Evolutionary conservation across 2,888 invertebrate genomes (phyloP).

Genomic region (Drosophila tanythrix): DNA sequence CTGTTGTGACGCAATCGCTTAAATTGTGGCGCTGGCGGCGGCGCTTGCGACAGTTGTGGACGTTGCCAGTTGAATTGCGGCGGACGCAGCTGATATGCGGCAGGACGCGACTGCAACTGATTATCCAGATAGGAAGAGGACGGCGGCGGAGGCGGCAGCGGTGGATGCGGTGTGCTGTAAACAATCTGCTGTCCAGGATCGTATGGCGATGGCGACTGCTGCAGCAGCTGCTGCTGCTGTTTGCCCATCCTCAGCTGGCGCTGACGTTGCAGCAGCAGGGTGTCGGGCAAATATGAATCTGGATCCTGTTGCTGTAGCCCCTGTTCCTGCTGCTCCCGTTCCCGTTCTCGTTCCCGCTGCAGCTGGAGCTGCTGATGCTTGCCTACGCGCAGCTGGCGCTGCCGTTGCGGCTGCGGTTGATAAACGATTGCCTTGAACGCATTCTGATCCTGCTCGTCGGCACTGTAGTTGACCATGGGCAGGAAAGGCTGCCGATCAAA

Average conservation of each 20-base stretch:
- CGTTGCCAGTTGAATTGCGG: constrained; percentile 67
- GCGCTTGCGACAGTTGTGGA: constrained; percentile 55
- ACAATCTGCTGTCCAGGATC: constrained; percentile 36
- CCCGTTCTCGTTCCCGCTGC: constrained; percentile 19
- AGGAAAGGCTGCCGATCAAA: constrained; percentile 88
- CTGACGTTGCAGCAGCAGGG: constrained; percentile 41
- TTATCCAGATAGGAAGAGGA: constrained; percentile 56
- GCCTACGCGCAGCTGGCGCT: constrained; percentile 11
- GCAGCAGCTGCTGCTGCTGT: constrained; percentile 46
- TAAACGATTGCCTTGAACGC: constrained; percentile 83
- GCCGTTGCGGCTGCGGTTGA: constrained; percentile 69
- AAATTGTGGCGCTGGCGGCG: constrained; percentile 47
- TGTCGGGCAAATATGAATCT: constrained; percentile 56
- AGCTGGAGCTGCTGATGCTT: constrained; percentile 27
- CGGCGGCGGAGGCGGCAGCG: constrained; percentile 43
- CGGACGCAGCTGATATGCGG: constrained; percentile 71
- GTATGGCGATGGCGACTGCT: constrained; percentile 34
- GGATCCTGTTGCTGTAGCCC: constrained; percentile 46
- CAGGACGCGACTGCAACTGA: constrained; percentile 42
- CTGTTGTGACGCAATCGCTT: constrained; percentile 57
- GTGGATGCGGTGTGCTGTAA: constrained; percentile 60
- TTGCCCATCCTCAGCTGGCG: constrained; percentile 68
- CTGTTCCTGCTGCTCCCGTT: constrained; percentile 53
- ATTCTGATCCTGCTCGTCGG: constrained; percentile 82
- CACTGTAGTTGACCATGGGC: constrained; percentile 87